Percentiles rank a stretch among this genome's conserved stretches.
These are phyloP conservation scores for Tapera naevia DNA, from an alignment of 2,797 vertebrate species.

Conservation along the genomic window DNA sequence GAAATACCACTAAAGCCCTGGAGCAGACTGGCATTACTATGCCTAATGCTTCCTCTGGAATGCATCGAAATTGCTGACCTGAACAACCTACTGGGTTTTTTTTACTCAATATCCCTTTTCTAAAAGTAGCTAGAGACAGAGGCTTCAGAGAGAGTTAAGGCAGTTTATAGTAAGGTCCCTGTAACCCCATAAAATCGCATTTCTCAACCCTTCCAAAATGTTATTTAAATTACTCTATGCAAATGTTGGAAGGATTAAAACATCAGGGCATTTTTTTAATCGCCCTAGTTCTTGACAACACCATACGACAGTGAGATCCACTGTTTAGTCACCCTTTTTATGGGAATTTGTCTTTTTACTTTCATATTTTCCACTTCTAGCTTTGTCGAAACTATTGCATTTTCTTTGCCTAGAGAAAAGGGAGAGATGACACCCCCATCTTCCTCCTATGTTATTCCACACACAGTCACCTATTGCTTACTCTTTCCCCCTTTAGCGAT, in stretches of 20 bases:
- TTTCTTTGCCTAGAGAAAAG: background rate
- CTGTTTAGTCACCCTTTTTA: constrained; percentile 18
- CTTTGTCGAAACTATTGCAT: background rate
- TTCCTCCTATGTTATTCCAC: background rate
- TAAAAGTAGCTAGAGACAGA: background rate
- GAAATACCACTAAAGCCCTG: constrained; percentile 31
- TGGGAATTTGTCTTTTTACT: constrained; percentile 17
- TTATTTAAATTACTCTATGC: background rate
- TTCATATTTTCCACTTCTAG: constrained; percentile 5
- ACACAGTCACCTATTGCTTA: background rate
- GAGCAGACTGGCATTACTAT: background rate
- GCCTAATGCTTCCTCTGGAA: background rate
- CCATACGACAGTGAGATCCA: background rate
- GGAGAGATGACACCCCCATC: background rate
- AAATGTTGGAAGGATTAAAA: constrained; percentile 2
- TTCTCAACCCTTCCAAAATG: background rate
- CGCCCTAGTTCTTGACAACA: constrained; percentile 24
- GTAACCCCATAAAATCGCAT: background rate
- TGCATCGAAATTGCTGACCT: background rate
- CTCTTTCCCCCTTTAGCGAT: background rate
- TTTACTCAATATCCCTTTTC: background rate
- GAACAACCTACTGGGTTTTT: background rate
- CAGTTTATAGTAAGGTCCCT: background rate
- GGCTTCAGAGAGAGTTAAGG: background rate
- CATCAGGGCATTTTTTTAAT: background rate